These are phyloP conservation scores for Nettapus auritus DNA, from an alignment of 2,113 vertebrate genomes.

Conservation along the genomic window DNA sequence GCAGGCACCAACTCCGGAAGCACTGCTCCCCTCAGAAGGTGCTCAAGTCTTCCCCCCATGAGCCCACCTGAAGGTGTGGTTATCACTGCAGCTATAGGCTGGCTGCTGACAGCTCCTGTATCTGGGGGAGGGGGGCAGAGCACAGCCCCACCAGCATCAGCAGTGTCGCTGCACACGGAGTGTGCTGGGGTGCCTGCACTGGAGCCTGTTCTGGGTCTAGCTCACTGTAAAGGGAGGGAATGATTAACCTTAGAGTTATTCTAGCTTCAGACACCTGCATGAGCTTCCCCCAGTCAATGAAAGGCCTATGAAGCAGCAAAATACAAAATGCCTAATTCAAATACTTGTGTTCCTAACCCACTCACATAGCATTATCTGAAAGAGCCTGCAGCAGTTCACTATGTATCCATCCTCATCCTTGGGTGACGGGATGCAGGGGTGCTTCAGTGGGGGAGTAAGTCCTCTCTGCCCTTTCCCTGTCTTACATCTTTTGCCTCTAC, in stretches of 20 bases:
- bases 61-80: neutral
- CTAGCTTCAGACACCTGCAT: neutral
- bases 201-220: neutral
- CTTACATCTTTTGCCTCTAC: neutral
- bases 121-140: neutral
- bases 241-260: neutral
- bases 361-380: neutral
- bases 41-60: neutral
- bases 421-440: neutral
- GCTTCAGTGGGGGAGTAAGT: neutral
- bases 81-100: neutral
- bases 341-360: neutral
- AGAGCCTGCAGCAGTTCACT: neutral
- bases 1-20: neutral
- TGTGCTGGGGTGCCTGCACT: neutral
- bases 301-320: neutral
- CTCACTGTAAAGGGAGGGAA: neutral
- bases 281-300: neutral
- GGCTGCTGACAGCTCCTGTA: neutral
- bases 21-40: neutral
- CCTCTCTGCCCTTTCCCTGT: neutral
- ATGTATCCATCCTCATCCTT: neutral
- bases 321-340: neutral
- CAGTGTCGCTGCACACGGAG: accelerated
- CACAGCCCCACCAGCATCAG: neutral